Percentiles rank a stretch among this genome's conserved stretches.
These are phyloP conservation scores for Odontomyia ornata DNA, from an alignment of 2,888 invertebrate genomes.

Conservation along the genomic window DNA sequence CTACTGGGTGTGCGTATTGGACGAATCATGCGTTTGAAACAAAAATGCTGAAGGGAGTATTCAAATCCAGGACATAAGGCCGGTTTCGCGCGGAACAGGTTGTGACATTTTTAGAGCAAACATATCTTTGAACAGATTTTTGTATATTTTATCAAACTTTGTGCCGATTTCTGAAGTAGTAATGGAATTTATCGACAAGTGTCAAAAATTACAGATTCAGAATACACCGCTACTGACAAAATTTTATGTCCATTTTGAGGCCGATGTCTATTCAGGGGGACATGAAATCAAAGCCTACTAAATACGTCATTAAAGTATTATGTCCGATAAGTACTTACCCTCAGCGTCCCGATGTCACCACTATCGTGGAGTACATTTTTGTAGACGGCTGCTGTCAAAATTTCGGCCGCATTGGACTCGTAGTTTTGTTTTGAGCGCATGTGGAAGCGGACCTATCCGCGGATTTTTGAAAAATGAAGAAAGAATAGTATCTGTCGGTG, in stretches of 20 bases:
- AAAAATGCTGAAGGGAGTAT: background rate
- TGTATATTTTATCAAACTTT: conserved; percentile 6
- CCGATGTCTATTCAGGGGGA: conserved; percentile 8
- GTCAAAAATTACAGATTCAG: conserved; percentile 13
- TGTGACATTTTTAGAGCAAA: conserved; percentile 2
- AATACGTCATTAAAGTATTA: conserved; percentile 6
- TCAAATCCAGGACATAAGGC: too few relatives aligned
- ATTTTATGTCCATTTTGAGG: conserved; percentile 9
- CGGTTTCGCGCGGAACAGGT: conserved; percentile 7
- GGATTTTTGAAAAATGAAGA: too few relatives aligned
- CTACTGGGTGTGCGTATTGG: background rate
- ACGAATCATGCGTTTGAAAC: background rate
- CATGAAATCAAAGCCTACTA: conserved; percentile 21
- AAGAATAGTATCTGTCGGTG: too few relatives aligned
- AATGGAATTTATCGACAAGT: background rate
- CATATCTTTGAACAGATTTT: conserved; percentile 8
- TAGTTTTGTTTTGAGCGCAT: too few relatives aligned
- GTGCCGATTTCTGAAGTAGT: background rate
- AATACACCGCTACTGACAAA: conserved; percentile 14
- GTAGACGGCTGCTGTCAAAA: too few relatives aligned
- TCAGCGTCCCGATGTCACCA: background rate
- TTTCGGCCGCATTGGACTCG: too few relatives aligned
- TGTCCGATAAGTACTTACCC: conserved; percentile 1
- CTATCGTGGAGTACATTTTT: too few relatives aligned
- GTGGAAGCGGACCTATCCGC: too few relatives aligned